Percentiles rank a stretch among this genome's conserved stretches.
Conservation (phyloP, 2,113 vertebrate genomes). For the Dicerorhinus sumatrensis region DNA sequence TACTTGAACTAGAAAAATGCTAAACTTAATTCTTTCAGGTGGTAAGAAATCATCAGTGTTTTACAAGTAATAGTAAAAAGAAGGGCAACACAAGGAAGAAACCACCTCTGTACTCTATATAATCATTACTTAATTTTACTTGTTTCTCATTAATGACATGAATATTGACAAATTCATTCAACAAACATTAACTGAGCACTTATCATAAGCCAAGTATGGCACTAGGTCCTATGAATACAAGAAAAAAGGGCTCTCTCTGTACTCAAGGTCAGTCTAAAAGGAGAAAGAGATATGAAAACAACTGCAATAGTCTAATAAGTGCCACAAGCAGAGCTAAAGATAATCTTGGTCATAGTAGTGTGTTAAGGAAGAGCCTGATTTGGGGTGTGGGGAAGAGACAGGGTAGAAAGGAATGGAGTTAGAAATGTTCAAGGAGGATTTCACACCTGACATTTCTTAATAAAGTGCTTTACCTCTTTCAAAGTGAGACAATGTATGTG, state of each 20-base stretch:
- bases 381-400: no score
- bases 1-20: slow-evolving; percentile 46
- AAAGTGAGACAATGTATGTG: neutral
- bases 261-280: neutral
- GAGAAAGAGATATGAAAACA: neutral
- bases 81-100: neutral
- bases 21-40: slow-evolving; percentile 15
- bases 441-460: neutral
- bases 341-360: no score
- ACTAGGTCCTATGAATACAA: neutral
- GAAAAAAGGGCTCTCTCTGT: neutral
- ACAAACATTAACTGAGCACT: neutral
- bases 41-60: neutral
- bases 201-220: neutral
- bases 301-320: neutral
- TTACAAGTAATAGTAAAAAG: neutral
- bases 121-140: neutral
- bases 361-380: neutral
- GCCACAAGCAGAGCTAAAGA: neutral
- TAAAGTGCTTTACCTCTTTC: neutral
- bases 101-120: neutral
- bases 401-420: neutral
- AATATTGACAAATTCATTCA: neutral
- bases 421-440: neutral
- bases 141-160: neutral